phyloP scores from a whole-genome alignment of 2,888 invertebrate genomes.

The Rhorus exstirpatorius region DNA sequence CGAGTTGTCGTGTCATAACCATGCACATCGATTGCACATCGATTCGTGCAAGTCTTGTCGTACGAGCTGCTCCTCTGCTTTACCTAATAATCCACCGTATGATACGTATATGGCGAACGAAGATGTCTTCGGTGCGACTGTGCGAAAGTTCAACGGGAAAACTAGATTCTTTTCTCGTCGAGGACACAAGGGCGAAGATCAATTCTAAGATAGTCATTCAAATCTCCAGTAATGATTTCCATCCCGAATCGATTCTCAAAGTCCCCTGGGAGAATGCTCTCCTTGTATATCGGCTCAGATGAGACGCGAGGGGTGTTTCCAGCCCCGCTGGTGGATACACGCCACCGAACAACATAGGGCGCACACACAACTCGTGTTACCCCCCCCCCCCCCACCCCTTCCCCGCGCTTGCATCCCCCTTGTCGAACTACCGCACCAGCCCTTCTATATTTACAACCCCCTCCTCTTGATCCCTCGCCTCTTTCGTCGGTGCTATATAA shows the following conservation, averaged over 20 bases:
- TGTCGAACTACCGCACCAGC: constrained; percentile 70
- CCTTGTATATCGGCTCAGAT: constrained; percentile 70
- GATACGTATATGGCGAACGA: constrained; percentile 22
- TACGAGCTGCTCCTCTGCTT: constrained; percentile 13
- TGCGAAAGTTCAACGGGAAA: constrained; percentile 62
- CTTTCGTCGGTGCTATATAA: constrained; percentile 53
- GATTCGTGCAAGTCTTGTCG: constrained; percentile 19
- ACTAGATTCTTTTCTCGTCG: constrained; percentile 31
- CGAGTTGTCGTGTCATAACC: constrained; percentile 60
- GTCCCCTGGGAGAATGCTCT: constrained; percentile 83
- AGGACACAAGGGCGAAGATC: constrained; percentile 79
- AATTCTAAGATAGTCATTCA: constrained; percentile 85
- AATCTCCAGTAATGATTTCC: constrained; percentile 86
- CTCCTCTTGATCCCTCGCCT: too few relatives aligned
- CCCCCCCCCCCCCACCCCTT: constrained; percentile 73
- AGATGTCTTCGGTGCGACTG: constrained; percentile 34
- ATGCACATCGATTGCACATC: constrained; percentile 7
- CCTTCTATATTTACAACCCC: constrained; percentile 72
- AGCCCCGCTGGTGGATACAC: constrained; percentile 71
- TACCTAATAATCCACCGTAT: constrained; percentile 20
- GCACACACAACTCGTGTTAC: constrained; percentile 70
- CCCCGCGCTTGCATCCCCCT: constrained; percentile 72
- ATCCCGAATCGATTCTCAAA: constrained; percentile 85
- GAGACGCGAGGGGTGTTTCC: constrained; percentile 73
- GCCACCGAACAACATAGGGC: constrained; percentile 79